Conservation (phyloP, 2,113 vertebrate species). For the Motacilla tschutschensis region DNA sequence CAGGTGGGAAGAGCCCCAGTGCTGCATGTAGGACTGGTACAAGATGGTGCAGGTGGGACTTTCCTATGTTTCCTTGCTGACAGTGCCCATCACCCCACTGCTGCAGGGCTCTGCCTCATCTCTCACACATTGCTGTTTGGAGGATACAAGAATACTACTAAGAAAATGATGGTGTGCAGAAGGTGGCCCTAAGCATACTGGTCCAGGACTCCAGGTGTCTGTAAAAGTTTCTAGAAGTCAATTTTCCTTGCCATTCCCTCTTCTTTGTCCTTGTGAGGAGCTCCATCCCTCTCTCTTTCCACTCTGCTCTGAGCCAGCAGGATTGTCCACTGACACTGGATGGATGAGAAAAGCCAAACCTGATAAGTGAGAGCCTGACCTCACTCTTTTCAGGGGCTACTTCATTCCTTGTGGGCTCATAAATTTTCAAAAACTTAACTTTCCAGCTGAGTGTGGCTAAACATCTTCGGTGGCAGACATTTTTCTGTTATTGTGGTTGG, state of each 20-base stretch:
- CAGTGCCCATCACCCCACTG: no score
- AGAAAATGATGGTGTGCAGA: neutral
- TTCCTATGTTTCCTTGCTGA: neutral
- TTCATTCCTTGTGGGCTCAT: neutral
- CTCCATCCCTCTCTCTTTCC: neutral
- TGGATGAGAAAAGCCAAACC: fast-evolving
- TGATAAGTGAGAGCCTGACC: neutral
- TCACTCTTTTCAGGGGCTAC: neutral
- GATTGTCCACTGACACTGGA: neutral
- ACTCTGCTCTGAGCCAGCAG: neutral
- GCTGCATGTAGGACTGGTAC: neutral
- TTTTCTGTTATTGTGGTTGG: neutral
- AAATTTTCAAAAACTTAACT: neutral
- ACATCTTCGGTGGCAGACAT: neutral
- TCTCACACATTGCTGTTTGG: neutral
- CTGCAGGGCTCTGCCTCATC: neutral
- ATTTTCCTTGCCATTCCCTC: neutral
- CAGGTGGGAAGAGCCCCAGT: fast-evolving
- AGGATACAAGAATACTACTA: neutral
- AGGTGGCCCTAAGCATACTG: neutral
- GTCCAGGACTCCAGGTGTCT: neutral
- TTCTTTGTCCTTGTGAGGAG: neutral
- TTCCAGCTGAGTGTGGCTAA: neutral
- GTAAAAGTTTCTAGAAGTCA: neutral
- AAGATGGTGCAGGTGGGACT: neutral